Conservation (phyloP, 2,797 vertebrate species). For the Cephalopachus bancanus region DNA sequence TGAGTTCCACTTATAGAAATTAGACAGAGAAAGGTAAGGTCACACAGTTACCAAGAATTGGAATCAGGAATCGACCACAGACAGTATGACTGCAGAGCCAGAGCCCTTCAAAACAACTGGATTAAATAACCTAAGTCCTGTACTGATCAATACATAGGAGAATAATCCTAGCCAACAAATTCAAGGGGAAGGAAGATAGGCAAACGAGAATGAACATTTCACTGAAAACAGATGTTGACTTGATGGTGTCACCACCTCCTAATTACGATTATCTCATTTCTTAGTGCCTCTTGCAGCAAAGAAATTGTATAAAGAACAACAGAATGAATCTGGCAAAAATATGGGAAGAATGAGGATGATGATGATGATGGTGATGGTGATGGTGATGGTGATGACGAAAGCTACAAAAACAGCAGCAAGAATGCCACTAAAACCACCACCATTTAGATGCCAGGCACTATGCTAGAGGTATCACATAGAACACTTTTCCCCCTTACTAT, state of each 20-base stretch:
- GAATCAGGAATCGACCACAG: neutral
- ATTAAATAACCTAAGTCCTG: neutral
- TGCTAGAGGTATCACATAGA: accelerated
- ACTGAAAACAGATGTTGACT: slow-evolving; percentile 29
- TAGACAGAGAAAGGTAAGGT: neutral
- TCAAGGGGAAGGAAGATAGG: neutral
- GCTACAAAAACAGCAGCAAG: neutral
- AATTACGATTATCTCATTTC: neutral
- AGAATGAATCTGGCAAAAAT: neutral
- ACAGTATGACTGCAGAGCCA: neutral
- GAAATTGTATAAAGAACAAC: neutral
- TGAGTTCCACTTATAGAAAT: neutral
- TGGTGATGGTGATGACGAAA: neutral
- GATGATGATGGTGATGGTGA: neutral
- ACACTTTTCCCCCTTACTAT: neutral
- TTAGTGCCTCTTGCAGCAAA: neutral
- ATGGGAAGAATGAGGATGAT: neutral
- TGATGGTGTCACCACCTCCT: neutral
- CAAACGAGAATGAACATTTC: slow-evolving; percentile 49
- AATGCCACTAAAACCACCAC: neutral
- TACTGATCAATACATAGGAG: neutral
- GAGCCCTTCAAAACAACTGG: neutral
- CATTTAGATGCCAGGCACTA: too few species aligned
- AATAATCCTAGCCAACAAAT: neutral
- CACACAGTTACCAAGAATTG: neutral